phyloP scores from a whole-genome alignment of 2,888 invertebrate genomes.

The Spodoptera picta region DNA sequence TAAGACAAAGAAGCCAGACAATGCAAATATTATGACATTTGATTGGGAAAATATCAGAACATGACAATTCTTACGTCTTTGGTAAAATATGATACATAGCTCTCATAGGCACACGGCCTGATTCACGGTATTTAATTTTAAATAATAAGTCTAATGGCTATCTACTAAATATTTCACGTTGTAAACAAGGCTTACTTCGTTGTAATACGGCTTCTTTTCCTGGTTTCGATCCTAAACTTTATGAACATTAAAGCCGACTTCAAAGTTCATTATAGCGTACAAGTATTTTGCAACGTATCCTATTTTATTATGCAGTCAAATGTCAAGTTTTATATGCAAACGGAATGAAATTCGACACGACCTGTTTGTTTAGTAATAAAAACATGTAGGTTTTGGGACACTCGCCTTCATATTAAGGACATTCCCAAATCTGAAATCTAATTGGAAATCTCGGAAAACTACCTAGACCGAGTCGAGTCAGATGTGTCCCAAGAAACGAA shows the following conservation, averaged over 20 bases:
- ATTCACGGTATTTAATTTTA: constrained; percentile 20
- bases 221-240: constrained; percentile 10
- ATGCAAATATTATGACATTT: not conserved
- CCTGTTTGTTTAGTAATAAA: not conserved
- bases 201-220: constrained; percentile 38
- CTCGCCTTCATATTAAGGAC: too few species aligned
- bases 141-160: constrained; percentile 26
- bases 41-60: too few species aligned
- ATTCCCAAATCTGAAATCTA: too few species aligned
- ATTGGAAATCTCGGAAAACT: too few species aligned
- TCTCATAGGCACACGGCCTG: too few species aligned
- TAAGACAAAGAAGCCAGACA: not conserved
- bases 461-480: too few species aligned
- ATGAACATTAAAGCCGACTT: constrained; percentile 18
- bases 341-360: not conserved
- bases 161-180: constrained; percentile 7
- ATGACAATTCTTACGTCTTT: too few species aligned
- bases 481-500: too few species aligned
- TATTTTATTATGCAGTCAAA: constrained; percentile 13
- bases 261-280: constrained; percentile 19
- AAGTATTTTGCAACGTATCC: not conserved
- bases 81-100: too few species aligned
- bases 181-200: constrained; percentile 21
- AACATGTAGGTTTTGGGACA: too few species aligned
- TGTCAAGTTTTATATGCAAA: constrained; percentile 2